Evolutionary conservation across 2,113 vertebrate genomes (phyloP), one percentile per base, ranked within the genome.

Genomic region (Artemisiospiza belli): DNA sequence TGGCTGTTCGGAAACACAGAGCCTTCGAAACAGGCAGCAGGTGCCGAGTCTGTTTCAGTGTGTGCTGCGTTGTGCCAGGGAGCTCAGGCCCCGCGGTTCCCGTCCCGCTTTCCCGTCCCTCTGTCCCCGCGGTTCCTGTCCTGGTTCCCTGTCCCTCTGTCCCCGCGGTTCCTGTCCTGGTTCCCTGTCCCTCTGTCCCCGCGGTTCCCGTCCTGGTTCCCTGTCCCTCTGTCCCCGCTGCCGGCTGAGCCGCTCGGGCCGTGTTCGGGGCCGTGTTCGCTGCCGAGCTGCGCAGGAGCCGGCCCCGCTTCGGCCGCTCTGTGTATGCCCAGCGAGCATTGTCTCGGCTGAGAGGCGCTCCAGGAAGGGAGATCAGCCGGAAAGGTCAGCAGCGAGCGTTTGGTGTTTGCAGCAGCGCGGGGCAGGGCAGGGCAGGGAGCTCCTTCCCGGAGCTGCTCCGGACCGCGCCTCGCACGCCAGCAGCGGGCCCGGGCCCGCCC

Each of bases 1-100:
- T 5, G 11, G 4, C n/a, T 59, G 3, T 3, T 16, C 0, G 13
- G 11, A 20, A 51, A 3, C 46, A 24, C 33, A 11, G 9, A 61
- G 61, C 17, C 47, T 55, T 11, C 5, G 11, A 4, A 72, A 4
- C 25, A 18, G 67, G 44, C 30, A 11, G 49, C 3, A 14, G 55
- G 19, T 37, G 47, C 58, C 11, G 30, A 4, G 23, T 9, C 1
- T 24, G 39, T 11, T 46, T 55, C 25, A 7, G 35, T 35, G 2
- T 9, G 11, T 31, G 49, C 2, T 27, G 44, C 11, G 23, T 15
- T 24, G 21, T 63, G 47, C 6, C 7, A 3, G 61, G 39, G 27
- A 7, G 35, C 23, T n/a, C 33, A 4, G 28, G 11, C 54, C 31
- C 18, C 54, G 54, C 54, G 6, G 54, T 5, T 55, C 30, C 52